Base-by-base conservation (phyloP, 2,888 invertebrate genomes). In the Coenonympha arcania region DNA sequence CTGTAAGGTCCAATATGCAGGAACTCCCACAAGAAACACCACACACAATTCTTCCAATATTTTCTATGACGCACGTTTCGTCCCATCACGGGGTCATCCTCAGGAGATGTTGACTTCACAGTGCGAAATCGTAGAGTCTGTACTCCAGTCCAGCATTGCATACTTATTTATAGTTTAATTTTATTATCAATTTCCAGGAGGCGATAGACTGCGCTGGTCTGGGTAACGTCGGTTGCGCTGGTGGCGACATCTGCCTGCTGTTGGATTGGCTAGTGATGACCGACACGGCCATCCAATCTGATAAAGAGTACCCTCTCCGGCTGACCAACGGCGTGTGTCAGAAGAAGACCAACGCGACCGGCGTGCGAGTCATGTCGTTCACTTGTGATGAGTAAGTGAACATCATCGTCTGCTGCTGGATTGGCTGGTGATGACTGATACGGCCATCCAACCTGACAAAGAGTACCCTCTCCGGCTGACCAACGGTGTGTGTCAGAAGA, bases 221-320 rank as follows among this genome's bases (percentile, higher is more conserved):
- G 24, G 90, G 89, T 26, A 93, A 92, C 76, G 87, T 87, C 55
- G 95, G 94, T 0, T 95, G 95, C 74, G 75, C 87, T 0, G 95
- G 95, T 16, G 95, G 95, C 22, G 93, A 95, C 73, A 92, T 92
- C 60, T 95, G 94, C 63, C 79, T 88, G n/a, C 87, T 95, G 0
- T 79, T 95, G 0, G 76, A 88, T n/a, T 95, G 95, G 95, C 69
- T 95, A 56, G 65, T 79, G 11, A 65, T 79, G 36, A 87, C 88
- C 47, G 83, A 89, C 51, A 77, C 90, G 1, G 74, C 82, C 0
- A 76, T 95, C 30, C 71, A 88, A 33, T 72, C 77, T 0, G 91
- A 91, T 47, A 67, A 71, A 9, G 77, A 84, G 41, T 95, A 95
- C 74, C 93, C 94, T 0, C 76, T 90, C 2, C 77, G 87, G 13